Evolutionary conservation across 2,888 invertebrate genomes (phyloP), one percentile per base, ranked within the genome.

Genomic region (Folsomia manolachei): DNA sequence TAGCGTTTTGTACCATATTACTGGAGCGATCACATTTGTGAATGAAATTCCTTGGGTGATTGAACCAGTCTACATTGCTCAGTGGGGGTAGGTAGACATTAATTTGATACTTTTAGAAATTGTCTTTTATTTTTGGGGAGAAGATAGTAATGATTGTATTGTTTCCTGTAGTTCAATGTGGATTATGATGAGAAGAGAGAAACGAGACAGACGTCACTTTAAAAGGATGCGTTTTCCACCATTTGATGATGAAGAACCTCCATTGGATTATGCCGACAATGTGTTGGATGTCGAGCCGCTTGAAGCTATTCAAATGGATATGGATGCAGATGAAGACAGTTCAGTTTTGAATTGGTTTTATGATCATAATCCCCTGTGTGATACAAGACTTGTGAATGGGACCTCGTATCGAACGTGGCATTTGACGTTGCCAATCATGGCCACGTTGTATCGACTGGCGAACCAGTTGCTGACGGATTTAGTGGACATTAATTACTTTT

Each of bases 31-130:
- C 75, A 98, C 99, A 7, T 99, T 99, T 85, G 97, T 99, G 1
- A 99, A 99, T 86, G 99, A 99, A 87, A 99, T 99, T 82, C 99
- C 99, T 1, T 97, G 98, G 96, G 97, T 98, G 1, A 93, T 99
- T 81, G 99, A 99, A 83, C 99, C 99, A 0, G 93, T 98, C 2
- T 99, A 98, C 83, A 97, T 99, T 79, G 98, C 98, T 0, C 99
- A 99, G 83, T 99, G 99, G 99, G 98, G 97, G 91, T 91, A 85
- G 86, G 87, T 56, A 62, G 69, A 68, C 39, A 53, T 19, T n/a
- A 56, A 56, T 14, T 19, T 19, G n/a, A 56, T n/a, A n/a, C n/a
- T n/a, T n/a, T n/a, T n/a, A n/a, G n/a, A n/a, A n/a, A n/a, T n/a
- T n/a, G n/a, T n/a, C n/a, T n/a, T n/a, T n/a, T n/a, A n/a, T n/a